Conservation (phyloP, 2,888 invertebrate species). For the Lasioglossum villosulum region DNA sequence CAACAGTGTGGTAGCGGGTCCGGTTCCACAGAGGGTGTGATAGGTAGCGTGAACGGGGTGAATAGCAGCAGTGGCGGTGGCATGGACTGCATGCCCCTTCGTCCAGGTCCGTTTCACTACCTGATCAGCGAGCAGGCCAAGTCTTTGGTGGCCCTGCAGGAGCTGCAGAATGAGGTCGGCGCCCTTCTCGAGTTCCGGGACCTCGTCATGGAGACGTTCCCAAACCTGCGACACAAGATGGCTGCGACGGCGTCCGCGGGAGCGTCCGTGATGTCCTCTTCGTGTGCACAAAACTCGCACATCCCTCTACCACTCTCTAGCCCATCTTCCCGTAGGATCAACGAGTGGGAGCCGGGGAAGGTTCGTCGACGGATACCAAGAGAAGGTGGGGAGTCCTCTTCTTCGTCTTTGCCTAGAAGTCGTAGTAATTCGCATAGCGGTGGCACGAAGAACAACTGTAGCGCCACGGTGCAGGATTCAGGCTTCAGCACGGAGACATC, state of each 20-base stretch:
- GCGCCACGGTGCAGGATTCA: conserved; percentile 91
- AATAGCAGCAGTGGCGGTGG: conserved; percentile 84
- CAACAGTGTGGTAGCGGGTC: conserved; percentile 81
- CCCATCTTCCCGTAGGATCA: conserved; percentile 83
- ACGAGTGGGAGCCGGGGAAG: conserved; percentile 93
- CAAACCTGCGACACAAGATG: conserved; percentile 95
- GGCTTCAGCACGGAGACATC: conserved; percentile 96
- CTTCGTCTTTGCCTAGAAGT: conserved; percentile 86
- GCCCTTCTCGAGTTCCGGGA: conserved; percentile 96
- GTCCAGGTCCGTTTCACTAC: conserved; percentile 92
- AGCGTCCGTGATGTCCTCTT: conserved; percentile 86
- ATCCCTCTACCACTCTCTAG: conserved; percentile 81
- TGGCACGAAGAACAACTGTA: conserved; percentile 88
- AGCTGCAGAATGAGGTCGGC: conserved; percentile 97
- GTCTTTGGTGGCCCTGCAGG: conserved; percentile 93
- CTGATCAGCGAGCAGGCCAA: conserved; percentile 95
- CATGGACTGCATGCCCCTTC: conserved; percentile 93
- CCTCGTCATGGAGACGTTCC: conserved; percentile 97
- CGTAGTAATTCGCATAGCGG: conserved; percentile 88
- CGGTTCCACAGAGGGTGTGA: conserved; percentile 76
- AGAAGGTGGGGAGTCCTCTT: conserved; percentile 79
- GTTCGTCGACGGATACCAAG: conserved; percentile 87
- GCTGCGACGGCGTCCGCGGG: conserved; percentile 86
- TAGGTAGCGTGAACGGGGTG: conserved; percentile 85
- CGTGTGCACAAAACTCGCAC: conserved; percentile 82